Evolutionary conservation across 1,140 invertebrate genomes (phyloP).

Genomic region (Drosophila tani): DNA sequence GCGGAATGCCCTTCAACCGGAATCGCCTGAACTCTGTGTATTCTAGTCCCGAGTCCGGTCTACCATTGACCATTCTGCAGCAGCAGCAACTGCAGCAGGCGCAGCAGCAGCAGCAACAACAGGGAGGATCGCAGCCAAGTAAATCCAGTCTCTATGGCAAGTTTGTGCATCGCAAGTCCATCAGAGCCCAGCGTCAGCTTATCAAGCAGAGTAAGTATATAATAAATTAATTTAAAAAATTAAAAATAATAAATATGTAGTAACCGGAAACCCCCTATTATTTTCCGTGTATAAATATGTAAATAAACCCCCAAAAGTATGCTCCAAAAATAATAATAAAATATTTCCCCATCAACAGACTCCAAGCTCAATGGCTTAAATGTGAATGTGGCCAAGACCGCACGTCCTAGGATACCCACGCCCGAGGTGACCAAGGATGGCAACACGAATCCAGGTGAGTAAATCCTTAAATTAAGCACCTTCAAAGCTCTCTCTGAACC

Average conservation of each 20-base stretch:
- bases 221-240: neutral
- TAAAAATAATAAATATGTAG: too few species aligned
- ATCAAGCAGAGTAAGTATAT: slow-evolving; percentile 87
- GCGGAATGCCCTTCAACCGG: slow-evolving; percentile 90
- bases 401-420: slow-evolving; percentile 92
- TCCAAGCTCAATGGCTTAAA: slow-evolving; percentile 87
- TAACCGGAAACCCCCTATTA: too few species aligned
- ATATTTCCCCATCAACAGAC: slow-evolving; percentile 45
- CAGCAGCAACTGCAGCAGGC: slow-evolving; percentile 80
- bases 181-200: slow-evolving; percentile 88
- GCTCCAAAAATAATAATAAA: neutral
- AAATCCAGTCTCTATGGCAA: slow-evolving; percentile 93
- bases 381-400: slow-evolving; percentile 89
- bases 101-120: slow-evolving; percentile 71
- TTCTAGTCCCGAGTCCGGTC: slow-evolving; percentile 91
- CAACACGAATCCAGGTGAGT: slow-evolving; percentile 85
- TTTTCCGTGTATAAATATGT: neutral
- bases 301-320: slow-evolving; percentile 22
- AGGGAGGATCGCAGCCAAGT: slow-evolving; percentile 59
- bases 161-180: slow-evolving; percentile 91
- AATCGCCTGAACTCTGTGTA: slow-evolving; percentile 91
- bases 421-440: slow-evolving; percentile 93
- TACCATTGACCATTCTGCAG: slow-evolving; percentile 77
- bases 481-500: slow-evolving; percentile 5
- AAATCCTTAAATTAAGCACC: neutral